Percentiles rank a stretch among this genome's conserved stretches.
These are phyloP conservation scores for Crocallis elinguaria DNA, from an alignment of 2,888 invertebrate species.

Conservation along the genomic window DNA sequence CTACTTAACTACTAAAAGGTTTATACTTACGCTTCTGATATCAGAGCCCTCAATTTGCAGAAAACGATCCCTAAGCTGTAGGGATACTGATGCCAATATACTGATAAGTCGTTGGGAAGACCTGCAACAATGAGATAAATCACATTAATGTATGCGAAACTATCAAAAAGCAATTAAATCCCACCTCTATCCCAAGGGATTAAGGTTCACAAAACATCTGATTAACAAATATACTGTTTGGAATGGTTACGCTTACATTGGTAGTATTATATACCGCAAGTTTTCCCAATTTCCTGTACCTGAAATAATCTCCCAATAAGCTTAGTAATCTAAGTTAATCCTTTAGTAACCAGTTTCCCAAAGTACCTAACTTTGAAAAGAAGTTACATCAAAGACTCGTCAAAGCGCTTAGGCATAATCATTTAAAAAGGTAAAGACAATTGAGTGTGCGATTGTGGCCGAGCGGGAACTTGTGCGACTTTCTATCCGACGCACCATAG, in stretches of 20 bases:
- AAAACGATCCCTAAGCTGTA: constrained; percentile 91
- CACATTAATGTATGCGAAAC: not conserved
- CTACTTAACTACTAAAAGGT: no score
- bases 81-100: constrained; percentile 95
- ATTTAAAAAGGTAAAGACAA: no score
- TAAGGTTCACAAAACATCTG: not conserved
- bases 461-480: no score
- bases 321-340: not conserved
- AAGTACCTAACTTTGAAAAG: no score
- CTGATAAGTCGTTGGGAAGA: constrained; percentile 93
- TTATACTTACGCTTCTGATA: constrained; percentile 94
- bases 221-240: not conserved
- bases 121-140: constrained; percentile 82
- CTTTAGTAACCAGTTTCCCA: no score
- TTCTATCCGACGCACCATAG: no score
- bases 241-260: not conserved
- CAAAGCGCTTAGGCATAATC: no score
- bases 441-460: no score
- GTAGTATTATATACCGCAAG: not conserved
- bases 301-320: not conserved
- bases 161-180: constrained; percentile 6
- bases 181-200: not conserved
- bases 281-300: constrained; percentile 10
- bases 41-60: constrained; percentile 92
- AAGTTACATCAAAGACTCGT: no score